Percentiles rank a stretch among this genome's conserved stretches.
Conservation (phyloP, 2,888 invertebrate genomes). For the Megamerina dolium region DNA sequence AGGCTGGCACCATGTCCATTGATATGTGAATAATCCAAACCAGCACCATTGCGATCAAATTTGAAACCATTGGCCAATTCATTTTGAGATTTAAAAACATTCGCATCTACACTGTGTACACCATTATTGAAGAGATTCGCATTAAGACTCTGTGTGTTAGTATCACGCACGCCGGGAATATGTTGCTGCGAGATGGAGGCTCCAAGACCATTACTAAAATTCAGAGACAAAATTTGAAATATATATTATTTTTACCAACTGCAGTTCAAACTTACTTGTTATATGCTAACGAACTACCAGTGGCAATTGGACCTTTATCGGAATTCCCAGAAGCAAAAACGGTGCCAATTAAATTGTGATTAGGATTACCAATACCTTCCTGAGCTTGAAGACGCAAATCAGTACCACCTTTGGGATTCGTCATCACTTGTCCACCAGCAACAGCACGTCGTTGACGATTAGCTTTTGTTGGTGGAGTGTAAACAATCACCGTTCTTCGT, state of each 20-base stretch:
- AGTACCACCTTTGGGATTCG: conserved; percentile 34
- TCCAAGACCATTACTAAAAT: conserved; percentile 23
- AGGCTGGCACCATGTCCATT: conserved; percentile 34
- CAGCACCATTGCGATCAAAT: conserved; percentile 38
- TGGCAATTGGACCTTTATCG: conserved; percentile 21
- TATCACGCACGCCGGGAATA: conserved; percentile 25
- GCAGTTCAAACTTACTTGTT: conserved; percentile 22
- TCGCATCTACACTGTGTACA: conserved; percentile 33
- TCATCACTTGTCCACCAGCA: conserved; percentile 25
- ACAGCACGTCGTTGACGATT: conserved; percentile 29
- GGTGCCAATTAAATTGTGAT: conserved; percentile 35
- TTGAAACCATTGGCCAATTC: conserved; percentile 38
- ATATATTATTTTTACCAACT: too few relatives aligned
- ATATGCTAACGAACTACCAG: conserved; percentile 23
- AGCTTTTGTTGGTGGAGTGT: conserved; percentile 22
- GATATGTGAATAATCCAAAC: conserved; percentile 33
- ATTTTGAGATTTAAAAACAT: conserved; percentile 37
- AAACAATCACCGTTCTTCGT: conserved; percentile 13
- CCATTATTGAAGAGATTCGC: conserved; percentile 33
- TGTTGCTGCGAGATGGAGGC: conserved; percentile 21
- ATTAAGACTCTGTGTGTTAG: conserved; percentile 20
- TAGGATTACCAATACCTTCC: conserved; percentile 33
- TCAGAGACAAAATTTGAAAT: too few relatives aligned
- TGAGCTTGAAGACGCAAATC: conserved; percentile 31
- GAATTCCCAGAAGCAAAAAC: conserved; percentile 29